Base-by-base conservation (phyloP, 2,797 vertebrate species). In the Anguilla pacifica region DNA sequence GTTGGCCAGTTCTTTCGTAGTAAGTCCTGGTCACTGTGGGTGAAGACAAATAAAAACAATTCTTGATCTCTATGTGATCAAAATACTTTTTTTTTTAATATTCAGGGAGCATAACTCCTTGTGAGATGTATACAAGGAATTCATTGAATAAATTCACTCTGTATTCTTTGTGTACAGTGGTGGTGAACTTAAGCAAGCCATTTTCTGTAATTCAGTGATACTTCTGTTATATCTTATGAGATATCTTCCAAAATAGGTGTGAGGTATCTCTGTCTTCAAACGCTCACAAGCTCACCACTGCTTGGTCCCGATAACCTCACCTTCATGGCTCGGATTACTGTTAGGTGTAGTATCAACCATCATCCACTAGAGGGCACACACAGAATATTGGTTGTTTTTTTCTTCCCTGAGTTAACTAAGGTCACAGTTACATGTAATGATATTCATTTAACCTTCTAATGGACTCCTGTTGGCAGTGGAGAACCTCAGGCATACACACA, bases 281-380 rank as follows among this genome's bases (percentile, higher is more conserved):
- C 6, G 5, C 70, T 79, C 9, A 17, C 35, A 74, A 49, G 5
- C 43, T 83, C 43, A 51, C 13, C 11, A 51, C 43, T 51, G 81
- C 81, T 51, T 2, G 57, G 17, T 25, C 19, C 25, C 17, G 28
- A 15, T 31, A 15, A 35, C 31, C 57, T 15, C 22, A 67, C 35
- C 35, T 82, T 49, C 11, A 49, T 17, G 39, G 74, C 15, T 22
- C 17, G 0, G 17, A 22, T 79, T 39, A 79, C 74, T 83, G 25
- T 51, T 83, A 13, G 53, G 0, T 55, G 49, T 82, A 51, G 31
- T 87, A 82, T 82, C 59, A 22, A 28, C 43, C 31, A 49, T 46
- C 64, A 5, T 87, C 94, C 95, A 95, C 93, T 91, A 94, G 95
- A 94, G 94, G 74, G 91, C 94, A 91, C 86, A 92, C 28, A 87